Conservation (phyloP, 1,140 invertebrate genomes). For the Anastatus disparis region DNA sequence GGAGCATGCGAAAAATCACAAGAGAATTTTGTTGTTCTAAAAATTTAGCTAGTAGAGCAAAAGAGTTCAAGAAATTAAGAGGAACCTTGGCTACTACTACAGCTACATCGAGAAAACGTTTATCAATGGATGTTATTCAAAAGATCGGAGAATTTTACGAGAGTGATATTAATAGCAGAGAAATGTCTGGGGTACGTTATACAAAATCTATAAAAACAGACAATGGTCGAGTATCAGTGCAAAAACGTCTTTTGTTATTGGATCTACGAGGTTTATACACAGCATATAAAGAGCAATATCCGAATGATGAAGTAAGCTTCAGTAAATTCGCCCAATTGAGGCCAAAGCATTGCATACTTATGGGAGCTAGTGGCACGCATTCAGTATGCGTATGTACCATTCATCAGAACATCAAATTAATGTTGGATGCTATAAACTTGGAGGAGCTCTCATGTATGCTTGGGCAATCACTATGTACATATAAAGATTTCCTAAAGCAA, state of each 20-base stretch:
- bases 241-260: constrained; percentile 30
- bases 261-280: constrained; percentile 28
- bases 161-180: background rate
- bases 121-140: background rate
- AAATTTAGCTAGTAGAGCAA: background rate
- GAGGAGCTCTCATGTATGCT: background rate
- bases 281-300: constrained; percentile 15
- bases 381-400: constrained; percentile 34
- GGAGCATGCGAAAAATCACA: too few species aligned
- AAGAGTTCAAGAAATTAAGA: background rate
- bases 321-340: constrained; percentile 32
- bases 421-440: constrained; percentile 29
- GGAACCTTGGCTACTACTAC: too few species aligned
- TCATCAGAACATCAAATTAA: constrained; percentile 39
- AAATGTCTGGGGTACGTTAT: constrained; percentile 18
- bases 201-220: constrained; percentile 20
- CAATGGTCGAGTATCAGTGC: constrained; percentile 30
- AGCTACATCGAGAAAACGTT: too few species aligned
- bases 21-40: background rate
- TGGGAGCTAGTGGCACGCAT: too few species aligned
- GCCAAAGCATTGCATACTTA: constrained; percentile 22
- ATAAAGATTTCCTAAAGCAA: constrained; percentile 32
- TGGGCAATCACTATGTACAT: constrained; percentile 10
- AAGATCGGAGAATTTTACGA: too few species aligned
- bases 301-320: constrained; percentile 16